Conservation (phyloP, 2,797 vertebrate species). For the Columba guinea region DNA sequence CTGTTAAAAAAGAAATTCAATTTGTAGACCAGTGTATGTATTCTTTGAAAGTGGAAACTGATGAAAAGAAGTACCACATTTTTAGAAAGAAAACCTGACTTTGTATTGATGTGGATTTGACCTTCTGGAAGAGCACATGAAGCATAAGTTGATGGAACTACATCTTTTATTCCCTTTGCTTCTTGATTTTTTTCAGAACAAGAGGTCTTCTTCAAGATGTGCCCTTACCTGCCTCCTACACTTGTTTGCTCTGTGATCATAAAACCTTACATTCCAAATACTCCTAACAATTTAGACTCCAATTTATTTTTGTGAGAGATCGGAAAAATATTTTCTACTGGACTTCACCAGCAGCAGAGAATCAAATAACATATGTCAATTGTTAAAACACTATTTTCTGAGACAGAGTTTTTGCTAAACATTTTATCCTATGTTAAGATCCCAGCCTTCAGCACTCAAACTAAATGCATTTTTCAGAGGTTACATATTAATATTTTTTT, state of each 20-base stretch:
- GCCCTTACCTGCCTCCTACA: not conserved
- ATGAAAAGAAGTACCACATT: not conserved
- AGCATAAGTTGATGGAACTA: not conserved
- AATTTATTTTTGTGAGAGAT: slow-evolving; percentile 18
- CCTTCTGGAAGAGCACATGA: not conserved
- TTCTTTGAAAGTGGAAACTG: not conserved
- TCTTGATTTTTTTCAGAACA: not conserved
- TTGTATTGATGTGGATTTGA: not conserved
- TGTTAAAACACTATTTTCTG: not conserved
- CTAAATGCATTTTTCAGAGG: not conserved
- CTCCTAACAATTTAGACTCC: slow-evolving; percentile 8
- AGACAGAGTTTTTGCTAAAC: not conserved
- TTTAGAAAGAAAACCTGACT: not conserved
- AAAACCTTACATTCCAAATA: not conserved
- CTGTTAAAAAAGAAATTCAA: not conserved
- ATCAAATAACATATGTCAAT: not conserved
- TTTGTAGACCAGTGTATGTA: not conserved
- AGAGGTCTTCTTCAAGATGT: not conserved
- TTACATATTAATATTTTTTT: not conserved
- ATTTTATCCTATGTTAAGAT: not conserved
- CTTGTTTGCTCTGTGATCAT: not conserved
- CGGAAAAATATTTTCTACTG: not conserved
- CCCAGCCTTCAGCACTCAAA: not conserved
- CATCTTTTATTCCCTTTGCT: not conserved
- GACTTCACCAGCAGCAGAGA: not conserved